These are phyloP conservation scores for Antheraea pernyi DNA, from an alignment of 1,140 invertebrate species.

Conservation along the genomic window DNA sequence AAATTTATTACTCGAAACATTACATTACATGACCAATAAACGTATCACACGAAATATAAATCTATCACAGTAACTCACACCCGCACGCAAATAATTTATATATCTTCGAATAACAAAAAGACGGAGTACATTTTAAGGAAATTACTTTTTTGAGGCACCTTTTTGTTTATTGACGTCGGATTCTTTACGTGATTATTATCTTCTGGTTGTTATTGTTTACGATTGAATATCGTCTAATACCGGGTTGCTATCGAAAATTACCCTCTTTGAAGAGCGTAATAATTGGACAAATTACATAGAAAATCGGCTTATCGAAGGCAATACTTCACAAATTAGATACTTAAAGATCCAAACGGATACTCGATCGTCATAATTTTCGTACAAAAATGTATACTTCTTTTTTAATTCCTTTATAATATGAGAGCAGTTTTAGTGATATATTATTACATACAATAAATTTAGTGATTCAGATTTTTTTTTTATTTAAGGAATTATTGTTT, in stretches of 20 bases:
- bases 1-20: no score
- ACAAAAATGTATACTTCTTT: neutral
- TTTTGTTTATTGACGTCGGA: constrained; percentile 37
- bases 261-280: constrained; percentile 57
- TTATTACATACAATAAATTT: no score
- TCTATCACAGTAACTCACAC: no score
- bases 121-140: neutral
- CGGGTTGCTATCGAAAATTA: constrained; percentile 53
- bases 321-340: constrained; percentile 64
- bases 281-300: constrained; percentile 60
- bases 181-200: constrained; percentile 45
- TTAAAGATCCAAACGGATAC: constrained; percentile 47
- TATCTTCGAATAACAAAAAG: neutral
- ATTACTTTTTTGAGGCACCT: neutral
- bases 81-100: no score
- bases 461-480: no score
- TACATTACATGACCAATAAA: no score
- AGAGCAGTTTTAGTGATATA: neutral
- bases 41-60: no score
- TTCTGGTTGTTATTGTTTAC: constrained; percentile 56
- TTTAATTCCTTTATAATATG: neutral
- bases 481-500: no score
- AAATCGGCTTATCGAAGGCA: constrained; percentile 60
- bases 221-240: constrained; percentile 48
- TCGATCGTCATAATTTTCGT: neutral